Evolutionary conservation across 2,797 vertebrate species (phyloP), one percentile per base, ranked within the genome.

Genomic region (Sternotherus odoratus): DNA sequence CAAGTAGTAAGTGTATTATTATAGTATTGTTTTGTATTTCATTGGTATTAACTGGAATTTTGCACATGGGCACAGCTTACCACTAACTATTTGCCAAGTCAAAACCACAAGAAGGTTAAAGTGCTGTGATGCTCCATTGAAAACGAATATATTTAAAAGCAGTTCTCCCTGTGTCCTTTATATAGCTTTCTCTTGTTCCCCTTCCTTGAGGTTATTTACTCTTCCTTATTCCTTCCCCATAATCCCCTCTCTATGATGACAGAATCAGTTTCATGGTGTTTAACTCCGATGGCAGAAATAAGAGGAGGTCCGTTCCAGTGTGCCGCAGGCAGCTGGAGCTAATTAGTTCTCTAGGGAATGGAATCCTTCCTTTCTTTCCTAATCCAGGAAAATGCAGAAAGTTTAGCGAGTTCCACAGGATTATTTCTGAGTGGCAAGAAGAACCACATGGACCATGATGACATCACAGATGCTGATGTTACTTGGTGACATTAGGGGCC

Each of bases 171-270:
- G 11, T 84, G 23, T 94, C 57, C 10, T 53, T 90, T 63, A n/a
- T 19, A n/a, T 63, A n/a, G 33, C n/a, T 79, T 30, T 91, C 46
- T 77, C 33, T 82, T 91, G 21, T 36, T 90, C 11, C 28, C 75
- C 46, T 94, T 92, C 63, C 79, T 89, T 87, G 79, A 46, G 39
- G 79, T n/a, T 94, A 51, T 94, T 94, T 95, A 80, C 43, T 90
- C 51, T 83, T 94, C 82, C 30, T 50, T 77, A 86, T 6, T 79
- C 72, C 43, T 86, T 95, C 46, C 36, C 94, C 36, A n/a, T 46
- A 91, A 39, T 84, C 33, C 12, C 10, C 28, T 91, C 19, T 19
- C 85, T 91, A 78, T 95, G 79, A 89, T 57, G 87, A 77, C 72
- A 93, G 77, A 89, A 66, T 83, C 87, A 46, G 8, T 91, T 95